phyloP scores from a whole-genome alignment of 2,797 vertebrate genomes.

The Typhlichthys subterraneus region DNA sequence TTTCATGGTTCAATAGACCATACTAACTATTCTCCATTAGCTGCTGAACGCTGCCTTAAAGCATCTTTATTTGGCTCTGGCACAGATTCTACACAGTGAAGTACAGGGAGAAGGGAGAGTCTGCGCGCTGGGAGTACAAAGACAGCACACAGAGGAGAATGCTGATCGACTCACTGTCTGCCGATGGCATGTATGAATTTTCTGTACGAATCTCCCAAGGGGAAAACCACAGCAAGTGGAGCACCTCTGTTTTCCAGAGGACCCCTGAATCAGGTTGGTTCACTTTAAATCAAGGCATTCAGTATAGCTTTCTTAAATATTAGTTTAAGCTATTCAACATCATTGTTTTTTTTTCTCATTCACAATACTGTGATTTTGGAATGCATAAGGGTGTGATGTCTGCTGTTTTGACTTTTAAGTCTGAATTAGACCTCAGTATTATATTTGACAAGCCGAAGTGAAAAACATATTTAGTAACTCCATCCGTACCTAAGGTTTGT shows the following conservation, averaged over 20 bases:
- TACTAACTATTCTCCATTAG: not conserved
- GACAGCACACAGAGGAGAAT: constrained; percentile 82
- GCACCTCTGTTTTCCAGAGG: constrained; percentile 91
- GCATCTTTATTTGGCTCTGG: constrained; percentile 14
- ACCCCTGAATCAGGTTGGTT: constrained; percentile 93
- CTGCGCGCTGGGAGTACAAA: constrained; percentile 94
- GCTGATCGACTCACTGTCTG: constrained; percentile 85
- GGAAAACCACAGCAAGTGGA: constrained; percentile 90
- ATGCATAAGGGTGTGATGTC: too few relatives aligned
- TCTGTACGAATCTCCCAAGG: constrained; percentile 88
- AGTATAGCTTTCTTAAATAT: too few relatives aligned
- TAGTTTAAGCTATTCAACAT: too few relatives aligned
- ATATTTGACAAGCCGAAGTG: not conserved
- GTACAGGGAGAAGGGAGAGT: constrained; percentile 95
- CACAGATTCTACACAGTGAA: constrained; percentile 87
- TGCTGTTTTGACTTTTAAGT: too few relatives aligned
- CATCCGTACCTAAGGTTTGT: not conserved
- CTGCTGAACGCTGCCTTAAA: not conserved
- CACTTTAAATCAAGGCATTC: not conserved
- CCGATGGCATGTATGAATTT: constrained; percentile 97
- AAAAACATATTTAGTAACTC: not conserved
- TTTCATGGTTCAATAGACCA: not conserved
- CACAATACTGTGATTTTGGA: too few relatives aligned
- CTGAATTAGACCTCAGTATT: too few relatives aligned
- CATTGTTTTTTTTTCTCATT: too few relatives aligned